Base-by-base conservation (phyloP, 2,888 invertebrate species). In the Horisme vitalbata region DNA sequence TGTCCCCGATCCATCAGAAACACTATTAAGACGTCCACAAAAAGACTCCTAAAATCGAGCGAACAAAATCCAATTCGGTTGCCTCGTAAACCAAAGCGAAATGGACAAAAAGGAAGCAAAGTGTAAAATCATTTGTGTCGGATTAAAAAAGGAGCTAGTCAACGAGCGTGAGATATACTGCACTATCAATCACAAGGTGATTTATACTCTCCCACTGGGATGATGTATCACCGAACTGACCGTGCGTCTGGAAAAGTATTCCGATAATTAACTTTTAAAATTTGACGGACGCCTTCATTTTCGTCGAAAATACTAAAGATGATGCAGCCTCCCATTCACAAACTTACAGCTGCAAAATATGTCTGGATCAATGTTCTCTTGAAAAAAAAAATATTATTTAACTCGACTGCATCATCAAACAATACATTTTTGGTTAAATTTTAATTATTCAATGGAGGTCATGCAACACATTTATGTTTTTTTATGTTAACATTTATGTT, bases 251-350 rank as follows among this genome's bases (percentile, higher is more conserved):
- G 75, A 76, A 80, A 78, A 83, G 82, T 79, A 80, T 83, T 77
- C 32, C 75, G 80, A 83, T 89, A 89, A 89, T 89, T 89, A 89
- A 89, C 87, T 87, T 87, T 88, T 88, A 78, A 79, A 83, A 75
- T 83, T 83, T 84, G 86, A 88, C 75, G 77, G 80, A 84, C 83
- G 73, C 84, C 83, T 82, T 79, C 78, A 83, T 81, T 69, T 78
- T 63, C 54, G 55, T 51, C 60, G 65, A 65, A 65, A 60, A 47
- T n/a, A n/a, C n/a, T n/a, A n/a, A n/a, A n/a, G n/a, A n/a, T n/a
- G n/a, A n/a, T n/a, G n/a, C n/a, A n/a, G n/a, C n/a, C n/a, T n/a
- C n/a, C n/a, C n/a, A n/a, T n/a, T n/a, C n/a, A n/a, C n/a, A n/a
- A n/a, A n/a, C n/a, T n/a, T n/a, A n/a, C n/a, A n/a, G n/a, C n/a